Evolutionary conservation across 2,888 invertebrate species (phyloP).

Genomic region (Chrysopilus asiliformis): DNA sequence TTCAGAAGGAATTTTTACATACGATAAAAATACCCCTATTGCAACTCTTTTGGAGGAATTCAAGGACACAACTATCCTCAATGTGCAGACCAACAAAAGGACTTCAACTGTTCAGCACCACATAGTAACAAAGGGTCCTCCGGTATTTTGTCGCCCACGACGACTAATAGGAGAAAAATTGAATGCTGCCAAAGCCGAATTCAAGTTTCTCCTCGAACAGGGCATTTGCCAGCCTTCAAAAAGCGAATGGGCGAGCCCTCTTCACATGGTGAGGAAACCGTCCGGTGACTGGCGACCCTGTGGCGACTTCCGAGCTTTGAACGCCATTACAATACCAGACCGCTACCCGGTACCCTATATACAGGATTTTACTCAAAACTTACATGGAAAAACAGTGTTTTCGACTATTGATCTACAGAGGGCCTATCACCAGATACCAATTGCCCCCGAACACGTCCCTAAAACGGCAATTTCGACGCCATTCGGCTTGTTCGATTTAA

Average conservation of each 20-base stretch:
- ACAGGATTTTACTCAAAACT: constrained; percentile 4
- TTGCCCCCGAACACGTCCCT: constrained; percentile 19
- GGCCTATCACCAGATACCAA: constrained; percentile 26
- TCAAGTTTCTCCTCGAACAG: constrained; percentile 13
- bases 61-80: background rate
- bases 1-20: background rate
- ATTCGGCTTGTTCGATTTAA: constrained; percentile 24
- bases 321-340: constrained; percentile 2
- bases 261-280: constrained; percentile 29
- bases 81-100: background rate
- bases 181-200: no score
- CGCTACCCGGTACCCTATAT: constrained; percentile 6
- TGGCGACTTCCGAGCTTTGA: constrained; percentile 12
- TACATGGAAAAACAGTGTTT: constrained; percentile 11
- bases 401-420: constrained; percentile 16
- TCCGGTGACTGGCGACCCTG: constrained; percentile 30
- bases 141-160: background rate
- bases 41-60: background rate
- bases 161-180: background rate
- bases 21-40: background rate
- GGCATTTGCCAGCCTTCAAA: constrained; percentile 29
- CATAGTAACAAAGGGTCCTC: constrained; percentile 3
- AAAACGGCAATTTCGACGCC: constrained; percentile 27
- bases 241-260: constrained; percentile 27
- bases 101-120: background rate